A percentile compares a stretch with the other conserved stretches of the same genome.
Evolutionary conservation across 1,140 invertebrate genomes (phyloP).

Genomic region (Delia radicum): DNA sequence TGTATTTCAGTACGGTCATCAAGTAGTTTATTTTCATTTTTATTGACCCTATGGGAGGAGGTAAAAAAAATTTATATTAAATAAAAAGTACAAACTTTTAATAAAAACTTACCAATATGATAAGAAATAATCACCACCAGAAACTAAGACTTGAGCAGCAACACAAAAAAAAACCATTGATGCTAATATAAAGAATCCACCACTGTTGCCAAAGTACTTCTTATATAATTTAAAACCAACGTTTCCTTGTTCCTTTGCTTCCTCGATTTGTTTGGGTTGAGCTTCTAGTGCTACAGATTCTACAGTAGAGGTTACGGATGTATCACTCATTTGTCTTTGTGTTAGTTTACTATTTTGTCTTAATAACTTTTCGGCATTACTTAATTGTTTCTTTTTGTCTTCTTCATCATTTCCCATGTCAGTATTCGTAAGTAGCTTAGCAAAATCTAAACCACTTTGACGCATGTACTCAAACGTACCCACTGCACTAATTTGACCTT

Average conservation of each 20-base stretch:
- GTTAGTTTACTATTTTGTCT: conserved; percentile 40
- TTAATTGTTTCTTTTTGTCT: conserved; percentile 36
- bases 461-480: conserved; percentile 67
- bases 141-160: conserved; percentile 65
- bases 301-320: conserved; percentile 59
- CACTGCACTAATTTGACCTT: conserved; percentile 62
- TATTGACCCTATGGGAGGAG: conserved; percentile 41
- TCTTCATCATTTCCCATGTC: conserved; percentile 55
- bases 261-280: conserved; percentile 58
- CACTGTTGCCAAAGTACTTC: conserved; percentile 64
- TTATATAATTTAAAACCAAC: conserved; percentile 63
- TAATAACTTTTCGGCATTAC: conserved; percentile 32
- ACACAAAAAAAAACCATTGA: conserved; percentile 57
- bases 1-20: neutral
- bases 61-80: neutral
- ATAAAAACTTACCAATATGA: conserved; percentile 64
- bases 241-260: conserved; percentile 60
- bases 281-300: conserved; percentile 60
- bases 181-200: conserved; percentile 57
- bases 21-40: conserved; percentile 35
- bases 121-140: conserved; percentile 68
- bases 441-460: conserved; percentile 66
- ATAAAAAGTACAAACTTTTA: neutral
- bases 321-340: conserved; percentile 55
- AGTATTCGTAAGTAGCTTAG: conserved; percentile 61